Evolutionary conservation across 2,888 invertebrate species (phyloP), one percentile per base, ranked within the genome.

Genomic region (Nemotelus nigrinus): DNA sequence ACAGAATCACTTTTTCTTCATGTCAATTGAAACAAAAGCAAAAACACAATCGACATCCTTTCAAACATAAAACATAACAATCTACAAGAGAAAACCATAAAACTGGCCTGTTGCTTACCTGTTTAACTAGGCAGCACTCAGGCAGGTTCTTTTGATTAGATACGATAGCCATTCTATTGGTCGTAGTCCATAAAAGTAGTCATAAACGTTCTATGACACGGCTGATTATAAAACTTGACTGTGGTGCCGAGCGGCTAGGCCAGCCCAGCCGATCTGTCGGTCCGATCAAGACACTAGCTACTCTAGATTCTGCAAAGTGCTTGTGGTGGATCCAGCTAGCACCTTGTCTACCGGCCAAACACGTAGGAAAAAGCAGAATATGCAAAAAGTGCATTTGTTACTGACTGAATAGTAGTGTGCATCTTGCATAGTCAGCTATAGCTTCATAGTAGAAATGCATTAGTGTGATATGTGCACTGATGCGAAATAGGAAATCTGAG

Each of bases 401-500:
- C 53, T 25, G 25, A 25, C 25, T 25, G 25, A 53, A 58, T 58
- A 58, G 58, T 39, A 58, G 58, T 2, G 58, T n/a, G n/a, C 2
- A 5, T 58, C 58, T 58, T 25, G 58, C 5, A 58, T n/a, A 58
- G 5, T 5, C 58, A n/a, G 39, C 39, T 58, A 6, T 58, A 8
- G 25, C 4, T 2, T 25, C 25, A 25, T 25, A 25, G 25, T 25
- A 25, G 47, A 3, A 3, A 65, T 45, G 39, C 65, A 45, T 3
- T 65, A 44, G 65, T 41, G 8, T 65, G 65, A 65, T 45, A 50
- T 48, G 50, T 68, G 68, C 68, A 68, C 3, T 41, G 50, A 68
- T 53, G 68, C 41, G 68, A 68, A 68, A 68, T 68, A 68, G 68
- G 68, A 68, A 53, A 68, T 50, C 53, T 68, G 6, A 68, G 50